These are phyloP conservation scores for Hafferia zeledoni DNA, from an alignment of 2,797 vertebrate species.

Conservation along the genomic window DNA sequence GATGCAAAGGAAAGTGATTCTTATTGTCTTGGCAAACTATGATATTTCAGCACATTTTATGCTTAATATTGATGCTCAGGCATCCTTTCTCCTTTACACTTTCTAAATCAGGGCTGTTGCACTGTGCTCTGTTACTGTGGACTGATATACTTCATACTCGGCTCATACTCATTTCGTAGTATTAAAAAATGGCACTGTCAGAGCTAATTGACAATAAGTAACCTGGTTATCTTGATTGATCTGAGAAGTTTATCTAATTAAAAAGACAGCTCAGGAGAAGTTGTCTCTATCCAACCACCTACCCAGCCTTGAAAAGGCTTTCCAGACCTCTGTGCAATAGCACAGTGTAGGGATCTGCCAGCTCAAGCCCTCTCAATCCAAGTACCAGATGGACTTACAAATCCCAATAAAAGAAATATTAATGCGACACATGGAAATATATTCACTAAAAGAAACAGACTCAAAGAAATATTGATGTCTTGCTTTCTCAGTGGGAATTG, in stretches of 20 bases:
- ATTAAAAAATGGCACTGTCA: background rate
- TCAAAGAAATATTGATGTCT: constrained; percentile 19
- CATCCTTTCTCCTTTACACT: background rate
- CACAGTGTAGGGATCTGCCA: background rate
- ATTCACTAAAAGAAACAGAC: constrained; percentile 35
- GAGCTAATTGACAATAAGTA: background rate
- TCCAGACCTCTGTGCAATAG: background rate
- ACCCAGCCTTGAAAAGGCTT: background rate
- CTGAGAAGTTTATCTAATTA: background rate
- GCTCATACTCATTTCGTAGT: background rate
- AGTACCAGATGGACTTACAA: constrained; percentile 36
- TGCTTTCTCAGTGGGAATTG: constrained; percentile 23
- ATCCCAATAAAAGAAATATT: constrained; percentile 44
- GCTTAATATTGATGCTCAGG: background rate
- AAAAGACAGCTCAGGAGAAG: background rate
- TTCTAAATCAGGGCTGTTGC: background rate
- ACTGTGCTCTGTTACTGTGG: background rate
- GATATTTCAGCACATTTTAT: constrained; percentile 9
- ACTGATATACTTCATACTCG: background rate
- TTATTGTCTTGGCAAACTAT: constrained; percentile 14
- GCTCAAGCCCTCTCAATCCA: background rate
- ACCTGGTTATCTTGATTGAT: background rate
- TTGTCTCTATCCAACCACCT: background rate
- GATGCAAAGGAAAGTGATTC: constrained; percentile 27
- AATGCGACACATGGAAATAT: constrained; percentile 43